Base-by-base conservation (phyloP, 2,113 vertebrate genomes). In the Phalacrocorax carbo region DNA sequence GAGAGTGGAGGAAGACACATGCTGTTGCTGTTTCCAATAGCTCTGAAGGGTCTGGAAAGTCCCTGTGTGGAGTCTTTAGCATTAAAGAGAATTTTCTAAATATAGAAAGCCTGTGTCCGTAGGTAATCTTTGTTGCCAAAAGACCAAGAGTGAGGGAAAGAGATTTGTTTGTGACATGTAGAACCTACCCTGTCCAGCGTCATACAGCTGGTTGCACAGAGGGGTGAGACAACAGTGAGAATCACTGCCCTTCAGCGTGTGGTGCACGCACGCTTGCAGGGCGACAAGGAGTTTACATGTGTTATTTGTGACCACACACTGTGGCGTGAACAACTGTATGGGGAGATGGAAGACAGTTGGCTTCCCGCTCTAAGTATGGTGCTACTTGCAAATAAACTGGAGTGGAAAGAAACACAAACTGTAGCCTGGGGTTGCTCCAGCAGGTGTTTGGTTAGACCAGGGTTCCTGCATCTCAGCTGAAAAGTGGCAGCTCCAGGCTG, bases 41-140 rank as follows among this genome's bases (percentile, higher is more conserved):
- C 46, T 54, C 65, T 94, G 68, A 96, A 79, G 17, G 44, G 40
- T 85, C 62, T 58, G 86, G 91, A 83, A 95, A 94, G 82, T 91
- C 90, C 71, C 87, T 58, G 26, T n/a, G n/a, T 75, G 25, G 48
- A 75, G 54, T 65, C 89, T 92, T 75, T 69, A 75, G 36, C 77
- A 82, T 89, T 55, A 86, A 80, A 91, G 72, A 90, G 38, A 54
- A 46, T 75, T 88, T 94, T 94, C 94, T 95, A 96, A 94, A 95
- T 79, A 81, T 61, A 84, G 95, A 95, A 94, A 81, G 80, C 76
- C 57, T 65, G 52, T 83, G 26, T 52, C 61, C 2, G 1, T 57
- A 60, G 66, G 49, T 77, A 58, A 30, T 75, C 55, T 78, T 81
- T 64, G 49, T 79, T 94, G 86, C 72, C 69, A 89, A 52, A 92